Evolutionary conservation across 2,888 invertebrate genomes (phyloP).

Genomic region (Daptonema setosum): DNA sequence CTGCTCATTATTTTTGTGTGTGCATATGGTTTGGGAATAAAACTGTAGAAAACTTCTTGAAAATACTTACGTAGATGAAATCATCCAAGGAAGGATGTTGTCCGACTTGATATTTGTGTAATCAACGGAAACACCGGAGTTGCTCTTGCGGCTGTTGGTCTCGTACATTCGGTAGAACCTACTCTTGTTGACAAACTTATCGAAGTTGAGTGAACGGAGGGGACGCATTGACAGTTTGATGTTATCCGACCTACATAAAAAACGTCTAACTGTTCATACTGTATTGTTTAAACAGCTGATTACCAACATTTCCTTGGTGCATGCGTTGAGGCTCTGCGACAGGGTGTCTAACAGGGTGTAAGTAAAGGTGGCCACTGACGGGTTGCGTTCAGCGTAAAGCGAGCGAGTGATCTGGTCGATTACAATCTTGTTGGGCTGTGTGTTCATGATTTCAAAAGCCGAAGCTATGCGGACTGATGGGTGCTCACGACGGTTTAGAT

Average conservation of each 20-base stretch:
- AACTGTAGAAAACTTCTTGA: no score
- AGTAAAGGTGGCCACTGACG: slow-evolving; percentile 18
- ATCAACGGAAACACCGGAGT: slow-evolving; percentile 12
- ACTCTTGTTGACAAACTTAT: slow-evolving; percentile 8
- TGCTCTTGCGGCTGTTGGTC: neutral
- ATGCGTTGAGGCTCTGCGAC: slow-evolving; percentile 14
- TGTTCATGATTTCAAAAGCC: slow-evolving; percentile 15
- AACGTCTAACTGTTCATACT: no score
- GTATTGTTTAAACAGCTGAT: no score
- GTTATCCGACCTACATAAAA: slow-evolving; percentile 1
- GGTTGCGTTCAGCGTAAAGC: slow-evolving; percentile 14
- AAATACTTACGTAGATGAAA: slow-evolving; percentile 7
- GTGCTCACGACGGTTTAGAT: slow-evolving; percentile 14
- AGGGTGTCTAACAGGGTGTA: slow-evolving; percentile 13
- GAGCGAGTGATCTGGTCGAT: slow-evolving; percentile 15
- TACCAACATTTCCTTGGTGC: slow-evolving; percentile 10
- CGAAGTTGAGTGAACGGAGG: slow-evolving; percentile 8
- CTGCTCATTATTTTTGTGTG: no score
- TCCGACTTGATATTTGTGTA: slow-evolving; percentile 14
- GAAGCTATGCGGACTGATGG: slow-evolving; percentile 18
- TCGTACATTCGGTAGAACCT: slow-evolving; percentile 9
- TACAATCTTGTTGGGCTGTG: slow-evolving; percentile 14
- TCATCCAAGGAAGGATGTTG: slow-evolving; percentile 8
- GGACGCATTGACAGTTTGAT: slow-evolving; percentile 11
- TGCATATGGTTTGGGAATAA: no score